Evolutionary conservation across 2,888 invertebrate genomes (phyloP), one percentile per base, ranked within the genome.

Genomic region (Timema cristinae): DNA sequence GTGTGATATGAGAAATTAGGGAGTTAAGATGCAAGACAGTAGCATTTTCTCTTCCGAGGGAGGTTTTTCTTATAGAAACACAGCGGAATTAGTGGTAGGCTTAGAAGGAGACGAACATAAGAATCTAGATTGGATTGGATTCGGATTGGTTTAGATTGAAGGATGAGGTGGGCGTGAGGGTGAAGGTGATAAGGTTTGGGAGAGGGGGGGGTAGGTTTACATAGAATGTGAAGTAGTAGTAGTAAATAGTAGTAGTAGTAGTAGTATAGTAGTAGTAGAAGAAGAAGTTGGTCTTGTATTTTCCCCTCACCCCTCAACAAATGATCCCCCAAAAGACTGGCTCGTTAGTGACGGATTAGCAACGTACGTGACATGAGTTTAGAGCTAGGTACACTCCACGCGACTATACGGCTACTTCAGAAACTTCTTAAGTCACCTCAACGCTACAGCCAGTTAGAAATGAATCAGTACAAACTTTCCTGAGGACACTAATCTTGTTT

Each of bases 341-440:
- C 84, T 84, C 85, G 84, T 85, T 84, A 85, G 84, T 82, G 83
- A 83, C 82, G 84, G 84, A 85, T 85, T 84, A 85, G 84, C 81
- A 81, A 80, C 81, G 84, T 83, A 84, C 84, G 84, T 84, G 84
- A 71, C 70, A 49, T 32, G 74, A 49, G 67, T 73, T 68, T 47
- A 47, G 73, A 72, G 56, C 47, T 66, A 63, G 63, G 7, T 47
- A 11, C 63, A 32, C 32, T 32, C 32, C 32, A 32, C 32, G 32
- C 32, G 32, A 32, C 32, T 32, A 32, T 32, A 32, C 32, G 32
- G 32, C 32, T 2, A 32, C 32, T 32, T 32, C 32, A 32, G 32
- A 32, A 32, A 32, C 32, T 32, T 32, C 32, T 32, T 32, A 32
- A 32, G 32, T 32, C 32, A 32, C 32, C 32, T 32, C 32, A 32